These are phyloP conservation scores for Melanchra persicariae DNA, from an alignment of 2,888 invertebrate species.

Conservation along the genomic window DNA sequence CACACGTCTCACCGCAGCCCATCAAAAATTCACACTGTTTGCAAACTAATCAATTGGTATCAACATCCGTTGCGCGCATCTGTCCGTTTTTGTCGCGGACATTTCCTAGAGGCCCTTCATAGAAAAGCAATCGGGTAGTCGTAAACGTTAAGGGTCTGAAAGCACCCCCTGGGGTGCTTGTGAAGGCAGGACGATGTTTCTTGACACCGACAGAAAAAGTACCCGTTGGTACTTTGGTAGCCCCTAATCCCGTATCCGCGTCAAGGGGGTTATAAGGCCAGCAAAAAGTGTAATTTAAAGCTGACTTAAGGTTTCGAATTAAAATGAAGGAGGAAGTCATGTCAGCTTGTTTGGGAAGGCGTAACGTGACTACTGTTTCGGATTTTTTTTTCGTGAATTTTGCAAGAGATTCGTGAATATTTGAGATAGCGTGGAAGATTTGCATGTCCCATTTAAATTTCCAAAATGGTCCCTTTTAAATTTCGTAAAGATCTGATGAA, in stretches of 20 bases:
- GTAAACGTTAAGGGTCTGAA: constrained; percentile 91
- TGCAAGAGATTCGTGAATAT: neutral
- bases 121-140: constrained; percentile 92
- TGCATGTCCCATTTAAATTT: neutral
- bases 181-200: constrained; percentile 88
- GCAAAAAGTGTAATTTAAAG: constrained; percentile 90
- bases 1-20: constrained; percentile 66
- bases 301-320: constrained; percentile 90
- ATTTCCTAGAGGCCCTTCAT: constrained; percentile 87
- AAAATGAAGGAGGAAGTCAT: constrained; percentile 84
- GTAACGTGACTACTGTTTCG: constrained; percentile 50
- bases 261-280: constrained; percentile 87
- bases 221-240: constrained; percentile 84
- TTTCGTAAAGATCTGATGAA: too few species aligned
- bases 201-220: constrained; percentile 88
- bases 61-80: constrained; percentile 82
- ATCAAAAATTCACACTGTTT: constrained; percentile 71
- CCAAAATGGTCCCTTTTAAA: too few species aligned
- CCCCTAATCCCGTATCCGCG: constrained; percentile 86
- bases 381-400: constrained; percentile 18
- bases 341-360: constrained; percentile 60
- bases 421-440: neutral
- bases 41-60: constrained; percentile 79
- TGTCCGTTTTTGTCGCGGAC: constrained; percentile 85
- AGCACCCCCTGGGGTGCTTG: constrained; percentile 91